phyloP scores from a whole-genome alignment of 2,113 vertebrate genomes.

The Sinocyclocheilus grahami region DNA sequence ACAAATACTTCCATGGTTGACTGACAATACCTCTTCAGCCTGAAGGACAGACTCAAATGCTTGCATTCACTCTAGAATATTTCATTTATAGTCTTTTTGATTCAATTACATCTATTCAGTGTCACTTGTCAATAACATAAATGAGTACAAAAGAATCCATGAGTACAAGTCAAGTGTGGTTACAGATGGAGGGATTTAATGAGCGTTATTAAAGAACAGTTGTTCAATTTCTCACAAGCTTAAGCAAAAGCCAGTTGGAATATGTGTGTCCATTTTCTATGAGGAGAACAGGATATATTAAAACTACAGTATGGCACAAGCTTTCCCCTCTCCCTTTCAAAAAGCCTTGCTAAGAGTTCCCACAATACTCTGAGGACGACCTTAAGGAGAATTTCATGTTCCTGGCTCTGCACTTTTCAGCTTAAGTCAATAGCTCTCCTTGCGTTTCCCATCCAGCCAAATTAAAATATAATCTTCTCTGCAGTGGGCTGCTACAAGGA shows the following conservation, averaged over 20 bases:
- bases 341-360: slow-evolving; percentile 31
- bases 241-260: not conserved
- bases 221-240: not conserved
- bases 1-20: not conserved
- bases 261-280: not conserved
- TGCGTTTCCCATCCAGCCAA: slow-evolving; percentile 49
- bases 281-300: not conserved
- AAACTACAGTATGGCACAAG: not conserved
- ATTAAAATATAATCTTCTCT: slow-evolving; percentile 60
- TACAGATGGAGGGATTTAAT: not conserved
- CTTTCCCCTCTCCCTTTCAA: not conserved
- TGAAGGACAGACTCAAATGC: slow-evolving; percentile 3
- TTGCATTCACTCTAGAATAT: not conserved
- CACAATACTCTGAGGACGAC: slow-evolving; percentile 42
- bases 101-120: not conserved
- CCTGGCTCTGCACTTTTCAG: slow-evolving; percentile 31
- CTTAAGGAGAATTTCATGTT: slow-evolving; percentile 55
- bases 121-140: slow-evolving; percentile 1
- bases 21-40: not conserved
- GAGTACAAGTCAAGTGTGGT: not conserved
- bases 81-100: not conserved
- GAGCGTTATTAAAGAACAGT: not conserved
- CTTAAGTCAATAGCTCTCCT: slow-evolving; percentile 40
- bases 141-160: not conserved
- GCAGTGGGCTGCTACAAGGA: slow-evolving; percentile 4